Evolutionary conservation across 2,113 vertebrate species (phyloP).

Genomic region (Ceratotherium simum): DNA sequence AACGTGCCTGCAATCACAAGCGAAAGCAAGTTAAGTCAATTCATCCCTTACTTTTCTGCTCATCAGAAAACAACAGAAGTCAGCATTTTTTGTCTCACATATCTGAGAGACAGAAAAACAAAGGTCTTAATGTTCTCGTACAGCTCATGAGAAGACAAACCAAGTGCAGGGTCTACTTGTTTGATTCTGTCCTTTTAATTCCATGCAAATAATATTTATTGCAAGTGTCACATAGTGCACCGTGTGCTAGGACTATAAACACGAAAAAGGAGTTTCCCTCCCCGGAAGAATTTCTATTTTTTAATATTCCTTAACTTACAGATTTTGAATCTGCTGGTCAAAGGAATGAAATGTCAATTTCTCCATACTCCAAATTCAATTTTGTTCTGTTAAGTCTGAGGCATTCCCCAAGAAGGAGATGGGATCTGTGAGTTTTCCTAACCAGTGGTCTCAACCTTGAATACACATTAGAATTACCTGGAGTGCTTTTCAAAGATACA

Average conservation of each 20-base stretch:
- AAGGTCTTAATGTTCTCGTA: neutral
- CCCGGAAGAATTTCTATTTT: neutral
- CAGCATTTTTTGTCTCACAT: neutral
- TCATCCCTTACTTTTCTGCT: neutral
- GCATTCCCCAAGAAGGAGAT: neutral
- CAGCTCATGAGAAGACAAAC: constrained; percentile 16
- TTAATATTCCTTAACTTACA: neutral
- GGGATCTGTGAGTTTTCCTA: neutral
- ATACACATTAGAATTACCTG: neutral
- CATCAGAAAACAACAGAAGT: constrained; percentile 6
- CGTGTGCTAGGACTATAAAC: neutral
- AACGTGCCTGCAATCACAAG: neutral
- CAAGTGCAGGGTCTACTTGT: neutral
- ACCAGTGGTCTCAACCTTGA: neutral
- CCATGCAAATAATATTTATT: neutral
- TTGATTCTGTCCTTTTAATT: constrained; percentile 30
- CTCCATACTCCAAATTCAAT: neutral
- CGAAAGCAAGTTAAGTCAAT: neutral
- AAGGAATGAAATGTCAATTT: constrained; percentile 27
- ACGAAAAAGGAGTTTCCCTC: neutral
- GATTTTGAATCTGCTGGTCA: neutral
- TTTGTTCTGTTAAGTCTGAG: constrained; percentile 29
- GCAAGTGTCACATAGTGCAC: neutral
- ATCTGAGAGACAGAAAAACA: constrained; percentile 47
- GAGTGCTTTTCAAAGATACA: neutral